A percentile compares a stretch with the other conserved stretches of the same genome.
Evolutionary conservation across 2,888 invertebrate genomes (phyloP).

Genomic region (Hipparchia semele): DNA sequence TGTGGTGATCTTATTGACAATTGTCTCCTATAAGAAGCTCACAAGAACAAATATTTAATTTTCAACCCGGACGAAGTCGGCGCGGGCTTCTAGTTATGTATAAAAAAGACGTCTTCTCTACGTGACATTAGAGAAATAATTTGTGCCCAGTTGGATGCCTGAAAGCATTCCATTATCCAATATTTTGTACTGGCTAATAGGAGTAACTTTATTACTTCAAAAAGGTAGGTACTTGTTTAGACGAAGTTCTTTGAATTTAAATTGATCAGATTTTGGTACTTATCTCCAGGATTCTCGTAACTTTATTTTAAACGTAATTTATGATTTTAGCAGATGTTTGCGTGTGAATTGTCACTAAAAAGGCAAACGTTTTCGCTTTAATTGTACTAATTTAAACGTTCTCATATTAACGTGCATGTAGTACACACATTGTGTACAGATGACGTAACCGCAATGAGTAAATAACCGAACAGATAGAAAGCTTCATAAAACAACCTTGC

Average conservation of each 20-base stretch:
- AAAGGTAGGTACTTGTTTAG: not conserved
- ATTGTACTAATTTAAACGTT: constrained; percentile 4
- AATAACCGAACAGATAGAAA: too few relatives aligned
- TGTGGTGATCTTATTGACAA: too few relatives aligned
- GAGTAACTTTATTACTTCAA: not conserved
- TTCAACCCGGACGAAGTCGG: too few relatives aligned
- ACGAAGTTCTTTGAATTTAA: not conserved
- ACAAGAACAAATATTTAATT: too few relatives aligned
- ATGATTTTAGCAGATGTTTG: not conserved
- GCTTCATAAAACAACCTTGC: too few relatives aligned
- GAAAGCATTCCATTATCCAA: not conserved
- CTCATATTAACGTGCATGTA: not conserved
- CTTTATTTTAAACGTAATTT: not conserved
- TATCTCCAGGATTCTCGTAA: not conserved
- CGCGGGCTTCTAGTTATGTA: too few relatives aligned
- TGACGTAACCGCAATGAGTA: not conserved
- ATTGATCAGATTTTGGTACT: not conserved
- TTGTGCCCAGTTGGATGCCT: not conserved
- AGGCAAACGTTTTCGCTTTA: not conserved
- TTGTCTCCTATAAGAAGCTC: too few relatives aligned
- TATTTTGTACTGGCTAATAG: not conserved
- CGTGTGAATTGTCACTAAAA: not conserved
- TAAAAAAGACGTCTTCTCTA: not conserved
- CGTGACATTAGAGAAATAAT: constrained; percentile 1
- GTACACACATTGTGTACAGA: not conserved